Percentiles rank a stretch among this genome's conserved stretches.
phyloP scores from a whole-genome alignment of 2,888 invertebrate genomes.

The Sarcophaga caerulescens region DNA sequence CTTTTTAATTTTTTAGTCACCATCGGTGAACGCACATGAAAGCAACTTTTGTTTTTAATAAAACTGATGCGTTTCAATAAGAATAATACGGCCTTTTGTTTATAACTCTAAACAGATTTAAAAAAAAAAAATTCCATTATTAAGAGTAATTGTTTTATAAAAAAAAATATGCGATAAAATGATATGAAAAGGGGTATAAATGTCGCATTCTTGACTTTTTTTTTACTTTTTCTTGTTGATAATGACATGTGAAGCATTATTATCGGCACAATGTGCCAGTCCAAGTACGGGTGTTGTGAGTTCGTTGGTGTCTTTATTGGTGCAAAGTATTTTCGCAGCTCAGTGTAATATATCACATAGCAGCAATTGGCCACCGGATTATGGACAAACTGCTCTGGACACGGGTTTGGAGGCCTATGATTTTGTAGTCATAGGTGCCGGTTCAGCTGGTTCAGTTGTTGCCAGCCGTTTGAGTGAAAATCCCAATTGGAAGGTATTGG shows the following conservation, averaged over 20 bases:
- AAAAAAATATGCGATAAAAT: no score
- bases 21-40: no score
- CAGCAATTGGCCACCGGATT: constrained; percentile 83
- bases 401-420: constrained; percentile 78
- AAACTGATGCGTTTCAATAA: no score
- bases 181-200: not conserved
- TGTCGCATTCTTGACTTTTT: not conserved
- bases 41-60: no score
- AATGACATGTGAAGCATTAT: not conserved
- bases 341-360: constrained; percentile 83
- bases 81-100: no score
- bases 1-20: no score
- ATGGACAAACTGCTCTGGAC: constrained; percentile 73
- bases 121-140: no score
- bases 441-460: constrained; percentile 82
- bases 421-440: constrained; percentile 82
- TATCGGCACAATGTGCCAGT: constrained; percentile 68
- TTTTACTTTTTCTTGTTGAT: not conserved
- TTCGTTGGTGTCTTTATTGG: constrained; percentile 82
- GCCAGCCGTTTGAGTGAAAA: constrained; percentile 82
- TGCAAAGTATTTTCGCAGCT: constrained; percentile 84
- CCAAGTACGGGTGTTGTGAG: constrained; percentile 74
- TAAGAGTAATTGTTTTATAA: no score
- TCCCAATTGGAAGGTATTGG: constrained; percentile 80
- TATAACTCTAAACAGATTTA: no score